Evolutionary conservation across 1,140 invertebrate species (phyloP).

Genomic region (Brachionus koreanus): DNA sequence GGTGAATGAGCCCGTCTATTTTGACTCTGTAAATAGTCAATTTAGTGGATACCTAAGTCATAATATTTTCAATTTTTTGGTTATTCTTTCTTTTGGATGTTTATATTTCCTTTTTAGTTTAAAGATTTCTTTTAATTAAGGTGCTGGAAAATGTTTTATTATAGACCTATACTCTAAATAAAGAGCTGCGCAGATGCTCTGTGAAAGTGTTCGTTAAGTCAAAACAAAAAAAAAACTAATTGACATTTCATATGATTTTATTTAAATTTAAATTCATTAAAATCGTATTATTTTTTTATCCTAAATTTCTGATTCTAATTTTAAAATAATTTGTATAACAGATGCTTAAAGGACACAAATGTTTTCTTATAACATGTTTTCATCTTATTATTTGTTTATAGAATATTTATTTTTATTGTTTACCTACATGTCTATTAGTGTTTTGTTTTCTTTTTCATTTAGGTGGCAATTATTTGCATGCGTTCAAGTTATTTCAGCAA

Average conservation of each 20-base stretch:
- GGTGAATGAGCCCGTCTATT: constrained; percentile 27
- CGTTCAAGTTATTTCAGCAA: not conserved
- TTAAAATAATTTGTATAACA: constrained; percentile 17
- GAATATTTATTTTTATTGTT: constrained; percentile 1
- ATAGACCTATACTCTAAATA: not conserved
- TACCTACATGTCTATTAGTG: not conserved
- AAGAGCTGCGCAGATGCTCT: not conserved
- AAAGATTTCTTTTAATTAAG: not conserved
- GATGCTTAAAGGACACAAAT: not conserved
- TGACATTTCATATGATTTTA: not conserved
- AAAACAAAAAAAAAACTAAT: not conserved
- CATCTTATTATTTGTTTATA: not conserved
- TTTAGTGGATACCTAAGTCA: constrained; percentile 22
- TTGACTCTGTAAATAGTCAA: constrained; percentile 39
- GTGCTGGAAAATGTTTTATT: constrained; percentile 23
- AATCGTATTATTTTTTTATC: not conserved
- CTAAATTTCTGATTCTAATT: not conserved
- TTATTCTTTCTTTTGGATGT: not conserved
- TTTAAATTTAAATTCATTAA: not conserved
- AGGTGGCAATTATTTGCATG: not conserved
- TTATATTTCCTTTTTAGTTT: constrained; percentile 9
- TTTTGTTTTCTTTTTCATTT: not conserved
- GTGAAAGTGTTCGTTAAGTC: not conserved
- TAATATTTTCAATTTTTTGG: not conserved
- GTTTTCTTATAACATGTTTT: not conserved